These are phyloP conservation scores for Hydroisotoma schaefferi DNA, from an alignment of 2,888 invertebrate genomes.

Conservation along the genomic window DNA sequence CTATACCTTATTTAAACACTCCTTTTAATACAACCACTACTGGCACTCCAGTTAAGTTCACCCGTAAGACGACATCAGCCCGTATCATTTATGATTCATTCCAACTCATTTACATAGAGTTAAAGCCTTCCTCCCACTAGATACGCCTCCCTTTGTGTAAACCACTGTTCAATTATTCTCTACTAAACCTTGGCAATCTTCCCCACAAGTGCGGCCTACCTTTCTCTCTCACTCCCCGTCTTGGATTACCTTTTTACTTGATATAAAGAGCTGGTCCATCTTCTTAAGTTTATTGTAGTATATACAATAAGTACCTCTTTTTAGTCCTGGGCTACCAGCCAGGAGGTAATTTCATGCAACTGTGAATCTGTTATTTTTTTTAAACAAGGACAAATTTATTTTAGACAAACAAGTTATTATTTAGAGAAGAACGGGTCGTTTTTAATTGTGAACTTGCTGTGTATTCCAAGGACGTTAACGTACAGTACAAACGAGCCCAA, in stretches of 20 bases:
- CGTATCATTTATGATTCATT: constrained; percentile 43
- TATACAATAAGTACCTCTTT: not conserved
- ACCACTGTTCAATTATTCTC: constrained; percentile 10
- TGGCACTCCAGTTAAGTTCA: too few species aligned
- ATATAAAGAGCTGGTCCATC: not conserved
- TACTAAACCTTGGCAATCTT: constrained; percentile 1
- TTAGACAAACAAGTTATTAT: too few species aligned
- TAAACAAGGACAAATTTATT: too few species aligned
- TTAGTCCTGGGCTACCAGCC: too few species aligned
- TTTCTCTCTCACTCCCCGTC: not conserved
- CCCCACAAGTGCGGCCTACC: constrained; percentile 5
- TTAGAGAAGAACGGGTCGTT: too few species aligned
- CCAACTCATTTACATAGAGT: constrained; percentile 37
- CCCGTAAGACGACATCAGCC: too few species aligned
- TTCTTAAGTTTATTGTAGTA: not conserved
- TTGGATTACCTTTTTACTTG: not conserved
- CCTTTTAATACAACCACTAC: too few species aligned
- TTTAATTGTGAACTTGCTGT: too few species aligned
- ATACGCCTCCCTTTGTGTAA: not conserved
- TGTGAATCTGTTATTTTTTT: constrained; percentile 5
- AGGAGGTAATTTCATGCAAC: too few species aligned
- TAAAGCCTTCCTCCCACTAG: constrained; percentile 13
- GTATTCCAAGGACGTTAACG: too few species aligned
- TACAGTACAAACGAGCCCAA: too few species aligned
- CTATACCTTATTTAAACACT: too few species aligned